phyloP scores from a whole-genome alignment of 2,797 vertebrate species.

The Pelobates cultripes region DNA sequence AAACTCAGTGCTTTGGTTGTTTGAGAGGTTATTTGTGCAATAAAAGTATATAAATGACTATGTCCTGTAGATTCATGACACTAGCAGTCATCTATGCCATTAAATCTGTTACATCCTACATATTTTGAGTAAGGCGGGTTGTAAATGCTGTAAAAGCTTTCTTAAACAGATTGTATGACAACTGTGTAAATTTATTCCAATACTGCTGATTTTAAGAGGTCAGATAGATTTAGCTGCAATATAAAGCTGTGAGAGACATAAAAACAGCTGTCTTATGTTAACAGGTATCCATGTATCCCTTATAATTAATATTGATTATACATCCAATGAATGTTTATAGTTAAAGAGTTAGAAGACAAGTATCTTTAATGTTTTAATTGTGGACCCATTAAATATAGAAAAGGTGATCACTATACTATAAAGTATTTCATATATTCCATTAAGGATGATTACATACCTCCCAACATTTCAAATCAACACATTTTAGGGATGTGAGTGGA shows the following conservation, averaged over 20 bases:
- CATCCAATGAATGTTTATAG: too few species aligned
- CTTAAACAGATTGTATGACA: constrained; percentile 32
- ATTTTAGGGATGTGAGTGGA: too few species aligned
- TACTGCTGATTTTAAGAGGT: constrained; percentile 19
- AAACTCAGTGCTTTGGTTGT: constrained; percentile 49
- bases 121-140: constrained; percentile 29
- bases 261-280: background rate
- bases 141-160: constrained; percentile 14
- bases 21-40: constrained; percentile 49
- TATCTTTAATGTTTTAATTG: too few species aligned
- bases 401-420: too few species aligned
- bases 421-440: too few species aligned
- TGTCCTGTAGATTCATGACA: constrained; percentile 49
- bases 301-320: too few species aligned
- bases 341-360: too few species aligned
- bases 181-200: constrained; percentile 18
- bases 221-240: constrained; percentile 9
- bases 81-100: constrained; percentile 35
- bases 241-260: background rate
- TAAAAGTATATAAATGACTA: constrained; percentile 50
- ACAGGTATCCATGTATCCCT: background rate
- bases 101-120: constrained; percentile 43
- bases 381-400: too few species aligned
- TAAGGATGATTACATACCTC: too few species aligned
- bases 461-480: too few species aligned